Percentiles rank a stretch among this genome's conserved stretches.
Conservation (phyloP, 2,113 vertebrate species). For the Mirounga angustirostris region DNA sequence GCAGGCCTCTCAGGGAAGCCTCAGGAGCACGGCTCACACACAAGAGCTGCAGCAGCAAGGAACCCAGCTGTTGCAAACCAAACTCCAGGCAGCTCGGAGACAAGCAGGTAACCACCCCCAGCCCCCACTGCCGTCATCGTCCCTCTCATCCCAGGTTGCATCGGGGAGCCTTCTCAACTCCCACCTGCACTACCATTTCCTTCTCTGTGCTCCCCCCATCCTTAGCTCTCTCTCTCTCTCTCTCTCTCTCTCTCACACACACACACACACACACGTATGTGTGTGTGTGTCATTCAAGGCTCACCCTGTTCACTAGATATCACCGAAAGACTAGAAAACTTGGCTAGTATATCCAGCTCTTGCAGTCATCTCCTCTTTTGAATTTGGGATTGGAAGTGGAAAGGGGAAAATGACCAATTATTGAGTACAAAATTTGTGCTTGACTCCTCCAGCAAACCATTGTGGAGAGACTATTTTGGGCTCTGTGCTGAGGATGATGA, state of each 20-base stretch:
- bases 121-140: not conserved
- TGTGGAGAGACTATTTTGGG: not conserved
- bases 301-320: not conserved
- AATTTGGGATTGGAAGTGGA: not conserved
- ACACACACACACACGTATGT: too few relatives aligned
- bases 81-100: conserved; percentile 1
- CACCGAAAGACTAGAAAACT: conserved; percentile 23
- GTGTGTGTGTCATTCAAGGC: not conserved
- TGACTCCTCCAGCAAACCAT: not conserved
- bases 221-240: not conserved
- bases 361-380: conserved; percentile 28
- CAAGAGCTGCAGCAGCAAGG: conserved; percentile 1
- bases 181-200: not conserved
- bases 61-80: not conserved
- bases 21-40: conserved; percentile 19
- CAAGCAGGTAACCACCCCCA: not conserved
- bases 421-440: not conserved
- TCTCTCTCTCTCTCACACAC: not conserved
- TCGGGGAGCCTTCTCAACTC: not conserved
- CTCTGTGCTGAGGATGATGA: not conserved
- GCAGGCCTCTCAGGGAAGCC: not conserved
- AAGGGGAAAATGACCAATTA: not conserved
- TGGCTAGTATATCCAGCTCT: not conserved
- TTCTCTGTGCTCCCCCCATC: not conserved
- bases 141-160: not conserved